Conservation (phyloP, 2,113 vertebrate species). For the Bujurquina vittata region DNA sequence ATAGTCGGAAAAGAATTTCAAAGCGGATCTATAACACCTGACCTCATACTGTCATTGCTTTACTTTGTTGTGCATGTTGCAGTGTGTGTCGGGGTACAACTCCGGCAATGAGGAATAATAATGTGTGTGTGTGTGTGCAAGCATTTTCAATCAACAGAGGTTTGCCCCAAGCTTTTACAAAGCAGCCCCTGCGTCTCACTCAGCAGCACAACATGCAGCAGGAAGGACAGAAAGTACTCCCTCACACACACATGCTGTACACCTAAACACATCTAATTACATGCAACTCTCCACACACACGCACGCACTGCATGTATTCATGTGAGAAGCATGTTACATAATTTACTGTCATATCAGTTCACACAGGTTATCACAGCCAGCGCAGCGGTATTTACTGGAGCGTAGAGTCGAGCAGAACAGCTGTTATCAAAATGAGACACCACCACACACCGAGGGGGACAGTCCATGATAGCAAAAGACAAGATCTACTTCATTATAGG, state of each 20-base stretch:
- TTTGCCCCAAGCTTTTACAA: slow-evolving; percentile 14
- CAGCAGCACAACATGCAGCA: slow-evolving; percentile 69
- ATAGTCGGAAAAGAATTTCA: slow-evolving; percentile 13
- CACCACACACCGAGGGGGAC: slow-evolving; percentile 54
- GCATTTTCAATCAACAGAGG: slow-evolving; percentile 4
- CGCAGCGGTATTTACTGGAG: slow-evolving; percentile 39
- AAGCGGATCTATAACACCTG: slow-evolving; percentile 39
- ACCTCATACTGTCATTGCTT: slow-evolving; percentile 56
- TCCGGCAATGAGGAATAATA: not conserved
- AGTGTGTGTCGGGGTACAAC: not conserved
- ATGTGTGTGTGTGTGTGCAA: not conserved
- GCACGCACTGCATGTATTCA: slow-evolving; percentile 27
- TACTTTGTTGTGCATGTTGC: slow-evolving; percentile 2
- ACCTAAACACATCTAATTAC: slow-evolving; percentile 18
- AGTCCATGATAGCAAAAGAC: slow-evolving; percentile 43
- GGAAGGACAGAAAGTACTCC: slow-evolving; percentile 13
- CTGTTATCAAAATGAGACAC: slow-evolving; percentile 22
- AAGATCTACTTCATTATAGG: slow-evolving; percentile 34
- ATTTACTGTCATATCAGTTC: slow-evolving; percentile 8
- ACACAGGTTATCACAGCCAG: slow-evolving; percentile 7
- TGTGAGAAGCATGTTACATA: slow-evolving; percentile 37
- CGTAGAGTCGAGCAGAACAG: not conserved
- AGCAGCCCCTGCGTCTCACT: slow-evolving; percentile 41
- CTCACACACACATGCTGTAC: slow-evolving; percentile 41
- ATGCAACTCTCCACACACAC: slow-evolving; percentile 2